These are phyloP conservation scores for Macrochelys suwanniensis DNA, from an alignment of 2,797 vertebrate species.

Conservation along the genomic window DNA sequence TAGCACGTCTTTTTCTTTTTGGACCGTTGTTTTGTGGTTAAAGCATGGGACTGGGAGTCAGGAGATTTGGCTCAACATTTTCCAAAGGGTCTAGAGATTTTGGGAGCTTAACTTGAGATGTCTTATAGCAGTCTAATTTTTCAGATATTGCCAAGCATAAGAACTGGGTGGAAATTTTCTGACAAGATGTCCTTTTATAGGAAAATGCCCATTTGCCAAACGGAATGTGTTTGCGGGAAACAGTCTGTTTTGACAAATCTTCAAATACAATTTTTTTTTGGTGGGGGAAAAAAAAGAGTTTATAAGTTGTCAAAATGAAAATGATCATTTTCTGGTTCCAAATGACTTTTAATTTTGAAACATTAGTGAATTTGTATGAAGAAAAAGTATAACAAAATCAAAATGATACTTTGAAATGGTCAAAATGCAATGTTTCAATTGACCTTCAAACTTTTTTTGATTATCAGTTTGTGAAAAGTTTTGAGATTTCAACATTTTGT, in stretches of 20 bases:
- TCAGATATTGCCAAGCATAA: too few species aligned
- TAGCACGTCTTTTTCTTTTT: background rate
- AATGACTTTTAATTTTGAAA: background rate
- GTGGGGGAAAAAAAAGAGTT: background rate
- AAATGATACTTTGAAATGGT: background rate
- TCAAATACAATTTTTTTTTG: background rate
- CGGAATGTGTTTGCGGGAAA: too few species aligned
- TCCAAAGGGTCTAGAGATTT: background rate
- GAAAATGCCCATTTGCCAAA: background rate
- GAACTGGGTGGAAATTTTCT: background rate
- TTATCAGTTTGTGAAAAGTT: background rate
- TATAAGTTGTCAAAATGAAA: background rate
- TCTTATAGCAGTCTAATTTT: background rate
- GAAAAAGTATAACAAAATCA: background rate
- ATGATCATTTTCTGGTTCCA: background rate
- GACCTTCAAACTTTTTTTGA: background rate
- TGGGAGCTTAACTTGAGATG: background rate
- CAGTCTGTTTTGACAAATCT: background rate
- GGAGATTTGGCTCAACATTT: background rate
- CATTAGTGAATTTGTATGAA: background rate
- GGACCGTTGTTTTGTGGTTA: background rate
- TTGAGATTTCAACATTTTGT: background rate
- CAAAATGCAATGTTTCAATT: background rate
- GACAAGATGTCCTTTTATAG: background rate
- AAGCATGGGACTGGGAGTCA: background rate